Evolutionary conservation across 2,113 vertebrate species (phyloP).

Genomic region (Scolopax mira): DNA sequence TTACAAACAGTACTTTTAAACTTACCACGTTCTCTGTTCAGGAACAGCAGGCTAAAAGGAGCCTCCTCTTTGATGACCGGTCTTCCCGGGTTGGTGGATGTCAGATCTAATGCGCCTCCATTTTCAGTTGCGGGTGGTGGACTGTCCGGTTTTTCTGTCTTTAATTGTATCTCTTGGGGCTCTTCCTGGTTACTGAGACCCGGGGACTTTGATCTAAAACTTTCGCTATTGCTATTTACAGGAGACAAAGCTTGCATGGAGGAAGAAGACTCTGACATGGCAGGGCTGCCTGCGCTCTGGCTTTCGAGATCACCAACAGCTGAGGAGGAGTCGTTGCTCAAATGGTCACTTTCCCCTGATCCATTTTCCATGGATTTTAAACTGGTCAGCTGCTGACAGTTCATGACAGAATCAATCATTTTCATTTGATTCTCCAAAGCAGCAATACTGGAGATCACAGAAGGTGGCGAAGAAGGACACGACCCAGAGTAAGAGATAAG

Average conservation of each 20-base stretch:
- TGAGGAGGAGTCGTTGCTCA: slow-evolving; percentile 90
- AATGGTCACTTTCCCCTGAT: slow-evolving; percentile 87
- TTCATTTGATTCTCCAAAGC: slow-evolving; percentile 99
- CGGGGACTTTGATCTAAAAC: slow-evolving; percentile 90
- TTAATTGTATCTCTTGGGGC: slow-evolving; percentile 84
- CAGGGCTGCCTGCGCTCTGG: slow-evolving; percentile 91
- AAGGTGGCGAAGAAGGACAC: slow-evolving; percentile 89
- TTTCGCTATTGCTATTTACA: slow-evolving; percentile 87
- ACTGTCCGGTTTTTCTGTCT: slow-evolving; percentile 94
- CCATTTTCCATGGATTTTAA: slow-evolving; percentile 86
- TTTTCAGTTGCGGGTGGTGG: slow-evolving; percentile 83
- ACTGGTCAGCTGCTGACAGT: slow-evolving; percentile 82
- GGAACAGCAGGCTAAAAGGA: slow-evolving; percentile 96
- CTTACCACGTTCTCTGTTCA: slow-evolving; percentile 95
- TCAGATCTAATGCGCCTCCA: slow-evolving; percentile 93
- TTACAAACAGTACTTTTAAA: slow-evolving; percentile 77
- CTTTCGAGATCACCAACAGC: slow-evolving; percentile 87
- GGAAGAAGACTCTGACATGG: slow-evolving; percentile 91
- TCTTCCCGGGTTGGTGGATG: slow-evolving; percentile 85
- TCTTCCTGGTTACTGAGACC: slow-evolving; percentile 82
- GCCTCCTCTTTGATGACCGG: slow-evolving; percentile 92
- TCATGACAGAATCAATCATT: slow-evolving; percentile 93
- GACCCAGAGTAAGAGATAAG: slow-evolving; percentile 81
- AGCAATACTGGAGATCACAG: slow-evolving; percentile 95
- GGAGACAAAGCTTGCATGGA: slow-evolving; percentile 93